A percentile compares a stretch with the other conserved stretches of the same genome.
Evolutionary conservation across 1,140 invertebrate genomes (phyloP).

Genomic region (Steinernema khuongi): DNA sequence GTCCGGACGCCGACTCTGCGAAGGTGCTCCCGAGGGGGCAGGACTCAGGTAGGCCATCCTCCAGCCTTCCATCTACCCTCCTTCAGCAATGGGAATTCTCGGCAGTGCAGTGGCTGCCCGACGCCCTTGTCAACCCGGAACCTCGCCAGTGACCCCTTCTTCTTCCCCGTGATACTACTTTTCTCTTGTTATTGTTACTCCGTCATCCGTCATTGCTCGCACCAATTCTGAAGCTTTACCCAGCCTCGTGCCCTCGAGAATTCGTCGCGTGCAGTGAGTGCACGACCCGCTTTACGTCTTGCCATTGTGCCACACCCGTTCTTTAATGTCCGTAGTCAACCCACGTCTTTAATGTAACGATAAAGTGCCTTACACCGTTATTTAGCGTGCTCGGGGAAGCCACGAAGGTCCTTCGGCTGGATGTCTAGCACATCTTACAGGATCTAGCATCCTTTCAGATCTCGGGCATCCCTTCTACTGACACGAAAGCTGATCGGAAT

Average conservation of each 20-base stretch:
- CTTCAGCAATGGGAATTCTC: slow-evolving; percentile 11
- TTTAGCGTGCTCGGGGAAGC: too few species aligned
- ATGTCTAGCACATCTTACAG: too few species aligned
- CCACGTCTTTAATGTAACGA: slow-evolving; percentile 9
- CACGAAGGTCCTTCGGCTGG: too few species aligned
- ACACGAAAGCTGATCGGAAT: too few species aligned
- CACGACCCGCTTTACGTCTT: slow-evolving; percentile 14
- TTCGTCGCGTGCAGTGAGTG: slow-evolving; percentile 10
- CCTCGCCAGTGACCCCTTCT: neutral
- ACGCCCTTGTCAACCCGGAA: neutral
- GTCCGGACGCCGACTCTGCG: neutral
- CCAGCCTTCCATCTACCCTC: neutral
- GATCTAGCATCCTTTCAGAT: too few species aligned
- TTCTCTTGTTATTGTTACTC: neutral
- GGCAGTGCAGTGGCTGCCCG: neutral
- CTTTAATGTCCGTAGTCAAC: neutral
- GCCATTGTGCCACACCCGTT: slow-evolving; percentile 3
- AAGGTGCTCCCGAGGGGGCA: neutral
- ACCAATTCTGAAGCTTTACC: slow-evolving; percentile 10
- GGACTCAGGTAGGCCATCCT: neutral
- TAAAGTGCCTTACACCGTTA: slow-evolving; percentile 1
- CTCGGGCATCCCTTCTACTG: too few species aligned
- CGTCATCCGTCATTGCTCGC: slow-evolving; percentile 8
- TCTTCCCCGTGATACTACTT: neutral
- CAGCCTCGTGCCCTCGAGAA: neutral